A percentile compares a stretch with the other conserved stretches of the same genome.
Evolutionary conservation across 2,797 vertebrate species (phyloP).

Genomic region (Lycodopsis pacificus): DNA sequence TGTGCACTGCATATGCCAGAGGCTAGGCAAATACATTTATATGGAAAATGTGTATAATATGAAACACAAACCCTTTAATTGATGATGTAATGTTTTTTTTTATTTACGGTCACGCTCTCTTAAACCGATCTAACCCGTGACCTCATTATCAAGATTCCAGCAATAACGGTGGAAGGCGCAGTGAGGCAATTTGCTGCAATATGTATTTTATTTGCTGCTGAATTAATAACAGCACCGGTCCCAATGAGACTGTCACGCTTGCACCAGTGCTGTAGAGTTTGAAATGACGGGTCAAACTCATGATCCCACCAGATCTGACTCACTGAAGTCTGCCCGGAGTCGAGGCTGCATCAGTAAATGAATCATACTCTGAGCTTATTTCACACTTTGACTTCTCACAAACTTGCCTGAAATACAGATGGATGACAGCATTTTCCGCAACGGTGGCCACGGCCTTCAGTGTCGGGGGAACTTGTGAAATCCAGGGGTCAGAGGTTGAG

Average conservation of each 20-base stretch:
- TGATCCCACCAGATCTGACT: conserved; percentile 65
- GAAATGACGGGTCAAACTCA: conserved; percentile 32
- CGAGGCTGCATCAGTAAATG: conserved; percentile 43
- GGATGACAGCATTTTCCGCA: conserved; percentile 38
- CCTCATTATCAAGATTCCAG: conserved; percentile 64
- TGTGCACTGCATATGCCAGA: conserved; percentile 35
- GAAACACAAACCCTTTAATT: conserved; percentile 45
- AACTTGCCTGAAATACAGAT: conserved; percentile 54
- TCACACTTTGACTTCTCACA: conserved; percentile 47
- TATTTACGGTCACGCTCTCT: conserved; percentile 31
- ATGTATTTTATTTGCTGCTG: conserved; percentile 65
- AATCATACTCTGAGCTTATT: conserved; percentile 56
- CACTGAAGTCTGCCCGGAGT: conserved; percentile 31
- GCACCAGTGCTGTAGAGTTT: not conserved
- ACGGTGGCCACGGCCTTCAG: conserved; percentile 3
- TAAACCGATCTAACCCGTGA: conserved; percentile 58
- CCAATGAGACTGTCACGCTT: conserved; percentile 32
- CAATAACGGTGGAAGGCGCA: conserved; percentile 41
- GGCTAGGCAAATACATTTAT: conserved; percentile 55
- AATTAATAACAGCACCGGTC: conserved; percentile 57
- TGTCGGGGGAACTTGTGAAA: conserved; percentile 29
- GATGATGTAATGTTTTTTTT: conserved; percentile 57
- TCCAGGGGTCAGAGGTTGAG: conserved; percentile 45
- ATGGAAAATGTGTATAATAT: conserved; percentile 42
- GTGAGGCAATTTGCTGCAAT: conserved; percentile 61